phyloP scores from a whole-genome alignment of 2,797 vertebrate genomes.

The Rhynchonycteris naso region DNA sequence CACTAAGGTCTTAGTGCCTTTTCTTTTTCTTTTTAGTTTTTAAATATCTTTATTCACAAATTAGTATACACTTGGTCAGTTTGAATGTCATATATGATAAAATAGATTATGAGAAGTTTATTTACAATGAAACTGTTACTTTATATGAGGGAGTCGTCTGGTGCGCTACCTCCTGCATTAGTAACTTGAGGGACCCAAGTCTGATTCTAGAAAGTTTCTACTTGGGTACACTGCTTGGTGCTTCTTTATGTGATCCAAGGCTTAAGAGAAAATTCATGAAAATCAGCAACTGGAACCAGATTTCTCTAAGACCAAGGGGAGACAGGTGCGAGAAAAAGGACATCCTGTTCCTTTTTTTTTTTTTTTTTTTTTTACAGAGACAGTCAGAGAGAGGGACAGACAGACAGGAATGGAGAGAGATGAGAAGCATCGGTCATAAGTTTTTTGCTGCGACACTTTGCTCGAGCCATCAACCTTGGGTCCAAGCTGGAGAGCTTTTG shows the following conservation, averaged over 20 bases:
- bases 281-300: background rate
- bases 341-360: too few relatives aligned
- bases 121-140: slow-evolving; percentile 39
- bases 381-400: too few relatives aligned
- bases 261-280: slow-evolving; percentile 5
- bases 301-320: background rate
- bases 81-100: slow-evolving; percentile 28
- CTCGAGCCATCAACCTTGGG: too few relatives aligned
- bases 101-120: slow-evolving; percentile 21
- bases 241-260: slow-evolving; percentile 14
- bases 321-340: background rate
- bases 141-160: background rate
- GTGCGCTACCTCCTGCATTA: background rate
- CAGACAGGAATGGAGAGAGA: too few relatives aligned
- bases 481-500: too few relatives aligned
- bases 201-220: background rate
- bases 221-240: background rate
- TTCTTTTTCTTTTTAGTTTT: slow-evolving; percentile 6
- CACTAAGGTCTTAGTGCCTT: too few relatives aligned
- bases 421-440: too few relatives aligned
- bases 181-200: background rate
- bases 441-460: too few relatives aligned
- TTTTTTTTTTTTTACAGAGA: too few relatives aligned
- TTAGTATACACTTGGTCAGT: slow-evolving; percentile 19
- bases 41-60: slow-evolving; percentile 73